Percentiles rank a stretch among this genome's conserved stretches.
Conservation (phyloP, 2,113 vertebrate species). For the Paradoxurus hermaphroditus region DNA sequence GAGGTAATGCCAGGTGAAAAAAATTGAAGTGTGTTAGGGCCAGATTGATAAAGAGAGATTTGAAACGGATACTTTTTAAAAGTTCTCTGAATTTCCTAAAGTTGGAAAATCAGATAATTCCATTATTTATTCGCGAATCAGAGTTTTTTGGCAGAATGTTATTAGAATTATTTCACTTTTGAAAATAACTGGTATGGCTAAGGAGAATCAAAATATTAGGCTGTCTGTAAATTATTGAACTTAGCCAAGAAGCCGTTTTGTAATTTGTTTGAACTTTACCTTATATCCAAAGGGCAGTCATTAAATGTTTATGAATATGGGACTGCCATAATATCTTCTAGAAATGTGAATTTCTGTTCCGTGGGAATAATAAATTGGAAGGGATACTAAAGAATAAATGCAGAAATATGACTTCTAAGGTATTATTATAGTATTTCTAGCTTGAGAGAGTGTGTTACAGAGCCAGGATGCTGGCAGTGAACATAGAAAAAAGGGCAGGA, state of each 20-base stretch:
- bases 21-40: background rate
- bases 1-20: background rate
- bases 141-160: constrained; percentile 43
- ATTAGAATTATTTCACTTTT: constrained; percentile 34
- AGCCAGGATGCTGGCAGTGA: background rate
- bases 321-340: background rate
- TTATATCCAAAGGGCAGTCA: constrained; percentile 3
- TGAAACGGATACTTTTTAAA: background rate
- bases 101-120: constrained; percentile 12
- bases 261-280: constrained; percentile 24
- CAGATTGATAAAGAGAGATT: background rate
- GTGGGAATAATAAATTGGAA: constrained; percentile 19
- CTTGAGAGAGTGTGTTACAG: background rate
- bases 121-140: constrained; percentile 21
- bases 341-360: constrained; percentile 19
- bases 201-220: constrained; percentile 22
- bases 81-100: constrained; percentile 22
- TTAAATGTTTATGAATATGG: constrained; percentile 30
- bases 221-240: constrained; percentile 23
- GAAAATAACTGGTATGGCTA: constrained; percentile 36
- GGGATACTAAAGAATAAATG: background rate
- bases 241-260: constrained; percentile 38
- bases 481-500: background rate
- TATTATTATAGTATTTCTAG: background rate
- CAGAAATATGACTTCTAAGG: background rate